Base-by-base conservation (phyloP, 1,140 invertebrate genomes). In the Philaenus spumarius region DNA sequence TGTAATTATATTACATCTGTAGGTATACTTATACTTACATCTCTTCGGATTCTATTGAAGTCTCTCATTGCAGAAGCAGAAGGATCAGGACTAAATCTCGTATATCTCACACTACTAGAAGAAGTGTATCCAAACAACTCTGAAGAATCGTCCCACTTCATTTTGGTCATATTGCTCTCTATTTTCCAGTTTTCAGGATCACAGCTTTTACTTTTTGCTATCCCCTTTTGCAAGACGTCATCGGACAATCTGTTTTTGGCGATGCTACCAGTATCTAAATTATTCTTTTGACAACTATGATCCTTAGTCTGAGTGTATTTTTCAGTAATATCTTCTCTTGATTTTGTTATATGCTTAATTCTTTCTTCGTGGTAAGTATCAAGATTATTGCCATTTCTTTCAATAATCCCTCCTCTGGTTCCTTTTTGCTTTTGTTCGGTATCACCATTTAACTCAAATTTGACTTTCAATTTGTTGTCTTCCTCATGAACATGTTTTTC, bases 261-360 rank as follows among this genome's bases (percentile, higher is more conserved):
- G n/a, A n/a, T n/a, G n/a, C n/a, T n/a, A n/a, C n/a, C n/a, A n/a
- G n/a, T n/a, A n/a, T n/a, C n/a, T n/a, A n/a, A n/a, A n/a, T n/a
- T n/a, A n/a, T n/a, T n/a, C n/a, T n/a, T n/a, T n/a, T n/a, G n/a
- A n/a, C n/a, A n/a, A n/a, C n/a, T n/a, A n/a, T n/a, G n/a, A n/a
- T n/a, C n/a, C n/a, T n/a, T n/a, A n/a, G n/a, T n/a, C n/a, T n/a
- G n/a, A n/a, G n/a, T n/a, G n/a, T n/a, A n/a, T n/a, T n/a, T n/a
- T n/a, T n/a, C n/a, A n/a, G n/a, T n/a, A n/a, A n/a, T n/a, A n/a
- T n/a, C n/a, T n/a, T n/a, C 35, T 64, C 54, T 14, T 34, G 34
- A 12, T 47, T 45, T 40, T 34, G 57, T 14, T 64, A 39, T 40
- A n/a, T n/a, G n/a, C n/a, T 45, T 43, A 59, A 62, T 50, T 55